Evolutionary conservation across 2,888 invertebrate genomes (phyloP).

Genomic region (Heteromurus nitidus): DNA sequence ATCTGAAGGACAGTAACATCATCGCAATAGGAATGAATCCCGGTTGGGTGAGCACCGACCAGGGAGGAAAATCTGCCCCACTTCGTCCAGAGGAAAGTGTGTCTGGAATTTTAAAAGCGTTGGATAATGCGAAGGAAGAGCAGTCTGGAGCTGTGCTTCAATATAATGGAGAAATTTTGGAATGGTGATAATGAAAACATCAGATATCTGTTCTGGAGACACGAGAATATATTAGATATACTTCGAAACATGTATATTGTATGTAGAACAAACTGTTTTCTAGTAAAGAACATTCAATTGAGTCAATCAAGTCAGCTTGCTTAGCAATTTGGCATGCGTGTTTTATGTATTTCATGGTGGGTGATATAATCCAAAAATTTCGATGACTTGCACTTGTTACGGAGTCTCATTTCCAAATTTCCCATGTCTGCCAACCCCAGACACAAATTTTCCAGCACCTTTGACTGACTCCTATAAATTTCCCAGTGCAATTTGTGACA

Average conservation of each 20-base stretch:
- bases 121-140: constrained; percentile 80
- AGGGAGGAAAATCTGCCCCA: constrained; percentile 89
- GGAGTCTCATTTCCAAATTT: constrained; percentile 76
- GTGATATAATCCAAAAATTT: no score
- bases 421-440: constrained; percentile 83
- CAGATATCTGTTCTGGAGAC: no score
- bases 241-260: no score
- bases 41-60: constrained; percentile 92
- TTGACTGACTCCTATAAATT: constrained; percentile 80
- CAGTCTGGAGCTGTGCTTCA: constrained; percentile 87
- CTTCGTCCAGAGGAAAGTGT: constrained; percentile 84
- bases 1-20: constrained; percentile 85
- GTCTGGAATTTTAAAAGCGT: constrained; percentile 81
- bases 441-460: constrained; percentile 83
- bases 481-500: background rate
- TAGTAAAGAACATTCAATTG: no score
- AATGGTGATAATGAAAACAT: no score
- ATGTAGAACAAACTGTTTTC: no score
- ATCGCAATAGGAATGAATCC: constrained; percentile 87
- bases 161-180: constrained; percentile 84
- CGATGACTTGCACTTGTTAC: no score
- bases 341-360: no score
- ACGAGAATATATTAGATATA: no score
- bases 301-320: no score
- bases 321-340: no score